Percentiles rank a stretch among this genome's conserved stretches.
phyloP scores from a whole-genome alignment of 2,888 invertebrate species.

The Diloba caeruleocephala region DNA sequence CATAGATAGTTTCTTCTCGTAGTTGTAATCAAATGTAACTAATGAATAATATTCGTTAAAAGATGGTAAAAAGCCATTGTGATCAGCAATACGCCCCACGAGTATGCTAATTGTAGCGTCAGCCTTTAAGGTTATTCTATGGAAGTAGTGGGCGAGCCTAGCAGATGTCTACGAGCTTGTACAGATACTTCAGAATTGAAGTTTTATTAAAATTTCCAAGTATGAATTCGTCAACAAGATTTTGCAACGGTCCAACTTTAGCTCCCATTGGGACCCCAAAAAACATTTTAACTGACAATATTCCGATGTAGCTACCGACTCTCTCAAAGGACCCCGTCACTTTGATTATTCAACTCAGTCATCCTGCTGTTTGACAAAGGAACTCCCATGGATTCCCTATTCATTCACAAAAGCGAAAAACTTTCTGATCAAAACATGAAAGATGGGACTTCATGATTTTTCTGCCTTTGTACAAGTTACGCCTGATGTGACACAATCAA shows the following conservation, averaged over 20 bases:
- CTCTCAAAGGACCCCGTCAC: conserved; percentile 33
- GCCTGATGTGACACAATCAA: conserved; percentile 46
- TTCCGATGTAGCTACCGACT: conserved; percentile 19
- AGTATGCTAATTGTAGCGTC: no score
- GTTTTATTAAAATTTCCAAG: no score
- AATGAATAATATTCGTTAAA: no score
- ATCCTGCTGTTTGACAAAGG: conserved; percentile 49
- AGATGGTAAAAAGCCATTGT: no score
- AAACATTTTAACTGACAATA: conserved; percentile 4
- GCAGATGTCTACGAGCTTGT: no score
- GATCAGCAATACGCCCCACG: no score
- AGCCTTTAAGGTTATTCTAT: no score
- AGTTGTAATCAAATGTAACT: no score
- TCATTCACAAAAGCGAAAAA: conserved; percentile 62
- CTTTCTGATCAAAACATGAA: conserved; percentile 56
- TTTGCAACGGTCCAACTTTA: conserved; percentile 3
- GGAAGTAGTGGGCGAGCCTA: no score
- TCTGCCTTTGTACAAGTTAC: conserved; percentile 51
- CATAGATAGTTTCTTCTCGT: no score
- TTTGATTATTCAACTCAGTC: conserved; percentile 54
- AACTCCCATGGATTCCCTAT: conserved; percentile 63
- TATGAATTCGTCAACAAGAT: neutral
- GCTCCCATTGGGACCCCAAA: conserved; percentile 25
- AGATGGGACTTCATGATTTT: conserved; percentile 61
- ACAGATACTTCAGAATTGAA: no score